These are phyloP conservation scores for Tragulus kanchil DNA, from an alignment of 2,113 vertebrate species.

Conservation along the genomic window DNA sequence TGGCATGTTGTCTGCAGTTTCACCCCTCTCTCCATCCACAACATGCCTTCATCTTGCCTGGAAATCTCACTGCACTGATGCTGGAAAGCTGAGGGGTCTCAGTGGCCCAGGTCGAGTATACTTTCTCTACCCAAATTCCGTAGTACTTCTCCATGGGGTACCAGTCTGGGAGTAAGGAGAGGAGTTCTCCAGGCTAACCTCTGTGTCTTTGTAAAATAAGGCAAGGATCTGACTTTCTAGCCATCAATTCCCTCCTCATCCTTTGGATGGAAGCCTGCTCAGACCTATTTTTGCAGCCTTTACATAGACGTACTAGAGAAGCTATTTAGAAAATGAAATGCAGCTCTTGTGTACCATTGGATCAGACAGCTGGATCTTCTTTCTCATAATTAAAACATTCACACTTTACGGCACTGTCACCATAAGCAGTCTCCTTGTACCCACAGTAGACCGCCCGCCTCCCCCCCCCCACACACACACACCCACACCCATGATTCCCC, in stretches of 20 bases:
- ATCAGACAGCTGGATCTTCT: background rate
- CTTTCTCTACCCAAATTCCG: background rate
- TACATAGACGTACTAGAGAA: too few species aligned
- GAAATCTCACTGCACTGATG: background rate
- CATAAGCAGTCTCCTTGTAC: background rate
- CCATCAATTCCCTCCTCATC: background rate
- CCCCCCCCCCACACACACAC: background rate
- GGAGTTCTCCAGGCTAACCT: background rate
- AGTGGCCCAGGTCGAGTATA: background rate
- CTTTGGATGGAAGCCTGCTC: background rate
- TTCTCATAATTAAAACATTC: background rate
- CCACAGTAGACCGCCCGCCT: background rate
- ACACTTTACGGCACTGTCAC: background rate
- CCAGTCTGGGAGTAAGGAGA: background rate
- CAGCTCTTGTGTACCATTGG: background rate
- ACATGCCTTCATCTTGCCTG: background rate
- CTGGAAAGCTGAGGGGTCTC: background rate
- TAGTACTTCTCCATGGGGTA: background rate
- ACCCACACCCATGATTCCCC: background rate
- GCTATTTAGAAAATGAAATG: background rate
- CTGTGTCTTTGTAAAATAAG: background rate
- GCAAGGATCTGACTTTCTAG: background rate
- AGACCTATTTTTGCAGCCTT: background rate
- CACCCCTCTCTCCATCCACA: background rate
- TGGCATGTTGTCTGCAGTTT: background rate